phyloP scores from a whole-genome alignment of 2,888 invertebrate species.

The Pseudanteris insignis region DNA sequence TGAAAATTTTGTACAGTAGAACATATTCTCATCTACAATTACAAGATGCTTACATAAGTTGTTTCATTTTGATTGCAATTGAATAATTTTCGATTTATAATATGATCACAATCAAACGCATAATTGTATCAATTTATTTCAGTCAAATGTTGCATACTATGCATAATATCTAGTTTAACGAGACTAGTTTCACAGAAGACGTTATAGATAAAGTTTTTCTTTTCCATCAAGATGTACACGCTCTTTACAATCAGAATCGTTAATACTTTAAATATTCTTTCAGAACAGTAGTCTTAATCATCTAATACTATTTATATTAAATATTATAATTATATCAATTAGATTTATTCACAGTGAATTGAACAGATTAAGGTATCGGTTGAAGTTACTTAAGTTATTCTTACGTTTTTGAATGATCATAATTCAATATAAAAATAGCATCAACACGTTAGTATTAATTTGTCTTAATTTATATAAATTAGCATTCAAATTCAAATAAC shows the following conservation, averaged over 20 bases:
- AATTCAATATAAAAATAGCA: constrained; percentile 13
- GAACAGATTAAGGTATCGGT: no score
- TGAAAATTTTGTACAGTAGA: constrained; percentile 37
- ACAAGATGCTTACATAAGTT: not conserved
- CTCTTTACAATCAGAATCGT: constrained; percentile 20
- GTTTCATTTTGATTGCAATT: constrained; percentile 7
- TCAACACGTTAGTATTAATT: constrained; percentile 9
- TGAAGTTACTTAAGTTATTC: no score
- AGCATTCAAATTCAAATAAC: no score
- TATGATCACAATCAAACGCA: constrained; percentile 26
- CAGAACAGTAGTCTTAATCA: constrained; percentile 3
- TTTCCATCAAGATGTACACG: constrained; percentile 11
- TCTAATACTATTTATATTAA: constrained; percentile 6
- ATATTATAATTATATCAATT: constrained; percentile 11
- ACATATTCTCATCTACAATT: constrained; percentile 19
- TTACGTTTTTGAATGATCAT: no score
- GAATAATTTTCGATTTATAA: constrained; percentile 5
- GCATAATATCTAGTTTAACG: constrained; percentile 27
- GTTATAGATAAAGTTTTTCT: constrained; percentile 20
- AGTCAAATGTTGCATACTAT: constrained; percentile 22
- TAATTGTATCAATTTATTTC: constrained; percentile 16
- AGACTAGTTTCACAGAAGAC: constrained; percentile 36
- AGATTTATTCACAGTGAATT: constrained; percentile 17
- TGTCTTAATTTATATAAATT: not conserved
- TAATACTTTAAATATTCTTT: constrained; percentile 18